A percentile compares a stretch with the other conserved stretches of the same genome.
Conservation (phyloP, 2,888 invertebrate genomes). For the Pecten maximus region DNA sequence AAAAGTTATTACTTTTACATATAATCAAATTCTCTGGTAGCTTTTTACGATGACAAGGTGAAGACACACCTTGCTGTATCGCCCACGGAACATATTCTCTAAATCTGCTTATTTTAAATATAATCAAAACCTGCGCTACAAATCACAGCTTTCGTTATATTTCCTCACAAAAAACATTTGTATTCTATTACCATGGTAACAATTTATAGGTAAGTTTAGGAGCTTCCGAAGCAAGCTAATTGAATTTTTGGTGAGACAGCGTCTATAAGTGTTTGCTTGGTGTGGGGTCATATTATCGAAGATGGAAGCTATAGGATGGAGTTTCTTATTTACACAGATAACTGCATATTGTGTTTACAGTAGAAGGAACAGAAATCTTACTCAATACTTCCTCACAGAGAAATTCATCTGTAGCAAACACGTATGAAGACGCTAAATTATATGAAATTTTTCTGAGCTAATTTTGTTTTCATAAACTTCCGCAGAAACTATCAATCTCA, state of each 20-base stretch:
- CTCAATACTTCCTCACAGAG: background rate
- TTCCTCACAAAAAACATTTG: background rate
- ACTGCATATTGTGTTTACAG: constrained; percentile 12
- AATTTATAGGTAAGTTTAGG: background rate
- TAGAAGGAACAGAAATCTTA: background rate
- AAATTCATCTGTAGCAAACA: background rate
- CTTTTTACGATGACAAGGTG: background rate
- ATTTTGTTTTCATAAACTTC: constrained; percentile 14
- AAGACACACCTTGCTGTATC: background rate
- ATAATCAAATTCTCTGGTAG: background rate
- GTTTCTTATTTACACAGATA: background rate
- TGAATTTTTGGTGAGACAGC: constrained; percentile 10
- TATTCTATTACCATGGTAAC: background rate
- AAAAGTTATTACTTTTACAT: background rate
- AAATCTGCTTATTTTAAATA: background rate
- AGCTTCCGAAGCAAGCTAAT: background rate
- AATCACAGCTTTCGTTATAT: constrained; percentile 2
- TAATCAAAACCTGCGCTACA: background rate
- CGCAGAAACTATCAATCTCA: background rate
- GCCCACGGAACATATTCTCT: background rate
- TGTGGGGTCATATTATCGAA: background rate
- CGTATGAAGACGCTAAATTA: background rate
- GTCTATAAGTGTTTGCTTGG: background rate
- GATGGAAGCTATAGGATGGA: background rate
- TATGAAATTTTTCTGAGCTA: background rate